A percentile compares a stretch with the other conserved stretches of the same genome.
Evolutionary conservation across 1,140 invertebrate genomes (phyloP).

Genomic region (Drosophila parvula): DNA sequence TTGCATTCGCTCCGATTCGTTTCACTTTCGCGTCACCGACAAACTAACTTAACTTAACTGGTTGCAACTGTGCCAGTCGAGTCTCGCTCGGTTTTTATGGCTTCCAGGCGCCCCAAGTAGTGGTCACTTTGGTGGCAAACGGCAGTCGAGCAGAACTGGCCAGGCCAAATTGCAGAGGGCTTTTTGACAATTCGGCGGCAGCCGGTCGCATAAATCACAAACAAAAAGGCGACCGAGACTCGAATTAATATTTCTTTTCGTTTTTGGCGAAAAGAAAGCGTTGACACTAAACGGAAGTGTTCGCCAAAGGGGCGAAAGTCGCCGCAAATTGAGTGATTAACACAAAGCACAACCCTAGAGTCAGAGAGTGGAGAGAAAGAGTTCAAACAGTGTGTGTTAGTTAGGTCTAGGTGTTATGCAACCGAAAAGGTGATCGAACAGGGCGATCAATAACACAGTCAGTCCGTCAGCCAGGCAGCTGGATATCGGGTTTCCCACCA

Average conservation of each 20-base stretch:
- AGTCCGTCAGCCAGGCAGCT: conserved; percentile 2
- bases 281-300: conserved; percentile 65
- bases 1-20: conserved; percentile 53
- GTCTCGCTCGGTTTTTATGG: conserved; percentile 57
- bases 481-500: conserved; percentile 29
- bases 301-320: conserved; percentile 67
- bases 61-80: conserved; percentile 73
- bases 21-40: conserved; percentile 62
- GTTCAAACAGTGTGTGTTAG: conserved; percentile 2
- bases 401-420: conserved; percentile 25
- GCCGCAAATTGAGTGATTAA: conserved; percentile 46
- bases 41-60: conserved; percentile 52
- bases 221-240: conserved; percentile 31
- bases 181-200: conserved; percentile 61
- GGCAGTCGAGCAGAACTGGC: conserved; percentile 62
- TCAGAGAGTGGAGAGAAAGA: not conserved
- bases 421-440: conserved; percentile 7
- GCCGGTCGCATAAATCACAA: conserved; percentile 62
- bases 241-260: conserved; percentile 39
- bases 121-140: conserved; percentile 25
- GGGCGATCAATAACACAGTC: conserved; percentile 30
- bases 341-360: not conserved
- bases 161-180: conserved; percentile 20
- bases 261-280: conserved; percentile 69
- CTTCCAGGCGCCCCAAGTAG: conserved; percentile 46